A percentile compares a stretch with the other conserved stretches of the same genome.
Evolutionary conservation across 2,888 invertebrate genomes (phyloP).

Genomic region (Tinea semifulvella): DNA sequence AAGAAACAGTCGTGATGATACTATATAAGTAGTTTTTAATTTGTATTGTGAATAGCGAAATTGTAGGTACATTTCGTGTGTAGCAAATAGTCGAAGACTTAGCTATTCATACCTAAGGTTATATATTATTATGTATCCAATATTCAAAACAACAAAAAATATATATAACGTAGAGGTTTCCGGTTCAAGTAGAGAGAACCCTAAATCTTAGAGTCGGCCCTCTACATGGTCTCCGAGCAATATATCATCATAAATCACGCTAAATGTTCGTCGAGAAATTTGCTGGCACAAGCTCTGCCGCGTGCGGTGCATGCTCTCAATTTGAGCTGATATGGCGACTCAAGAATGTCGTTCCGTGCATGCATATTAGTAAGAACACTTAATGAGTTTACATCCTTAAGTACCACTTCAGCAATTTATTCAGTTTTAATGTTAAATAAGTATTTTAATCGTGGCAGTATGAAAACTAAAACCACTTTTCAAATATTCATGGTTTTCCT

Average conservation of each 20-base stretch:
- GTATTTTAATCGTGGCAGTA: too few relatives aligned
- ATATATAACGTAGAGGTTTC: too few relatives aligned
- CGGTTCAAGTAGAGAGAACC: not conserved
- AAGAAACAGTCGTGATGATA: too few relatives aligned
- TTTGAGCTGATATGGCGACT: conserved; percentile 22
- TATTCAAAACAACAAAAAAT: not conserved
- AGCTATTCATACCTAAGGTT: not conserved
- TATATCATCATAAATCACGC: conserved; percentile 52
- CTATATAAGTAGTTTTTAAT: too few relatives aligned
- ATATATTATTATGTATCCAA: not conserved
- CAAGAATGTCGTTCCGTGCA: not conserved
- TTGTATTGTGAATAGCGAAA: too few relatives aligned
- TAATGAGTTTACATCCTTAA: conserved; percentile 7
- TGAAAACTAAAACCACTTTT: too few relatives aligned
- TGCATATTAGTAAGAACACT: not conserved
- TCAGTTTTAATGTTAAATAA: too few relatives aligned
- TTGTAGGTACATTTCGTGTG: too few relatives aligned
- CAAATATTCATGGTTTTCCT: too few relatives aligned
- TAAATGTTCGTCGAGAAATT: conserved; percentile 33
- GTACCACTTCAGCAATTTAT: too few relatives aligned
- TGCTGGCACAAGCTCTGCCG: conserved; percentile 14
- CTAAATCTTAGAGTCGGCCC: conserved; percentile 6
- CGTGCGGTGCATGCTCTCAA: conserved; percentile 27
- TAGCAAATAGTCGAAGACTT: conserved; percentile 3
- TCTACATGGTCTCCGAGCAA: conserved; percentile 23